Evolutionary conservation across 2,113 vertebrate species (phyloP), one percentile per base, ranked within the genome.

Genomic region (Scortum barcoo): DNA sequence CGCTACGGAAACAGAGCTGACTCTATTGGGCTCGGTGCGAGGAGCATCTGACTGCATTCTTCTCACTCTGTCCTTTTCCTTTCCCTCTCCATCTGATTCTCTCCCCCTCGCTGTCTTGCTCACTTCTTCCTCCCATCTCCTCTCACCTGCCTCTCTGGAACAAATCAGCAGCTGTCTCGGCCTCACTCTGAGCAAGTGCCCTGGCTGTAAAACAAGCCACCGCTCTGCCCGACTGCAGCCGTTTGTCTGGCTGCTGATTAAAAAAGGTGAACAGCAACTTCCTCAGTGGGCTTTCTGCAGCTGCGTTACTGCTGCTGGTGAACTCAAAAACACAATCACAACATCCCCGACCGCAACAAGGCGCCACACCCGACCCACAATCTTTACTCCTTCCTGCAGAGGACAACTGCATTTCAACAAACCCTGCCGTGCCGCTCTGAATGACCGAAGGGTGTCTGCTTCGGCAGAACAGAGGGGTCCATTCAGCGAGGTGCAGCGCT

Each of bases 1-100:
- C 87, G 75, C 92, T 93, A 94, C 78, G 84, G 92, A 91, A 94
- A 93, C 92, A 84, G 85, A 85, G 88, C 78, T 46, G 86, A 88
- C 88, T 91, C 86, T 85, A 84, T 89, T 79, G 83, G 86, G 72
- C 79, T 81, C 26, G 14, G 54, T 66, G 70, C 81, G 83, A 84
- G 86, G 83, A 84, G 78, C 28, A 63, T 91, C 76, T 78, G 79
- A 88, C 83, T 90, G 81, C 85, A 85, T 90, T 89, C 83, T 87
- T 78, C 76, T 68, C 73, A 68, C 68, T 71, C 71, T 26, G 71
- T 82, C 80, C 56, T 48, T 75, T 69, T 78, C 26, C 73, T 62
- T 68, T 57, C 75, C 60, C 62, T 83, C 76, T 65, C 79, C 72
- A 72, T 81, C 73, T 74, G 42, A 66, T 30, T 69, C 78, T 30